phyloP scores from a whole-genome alignment of 2,113 vertebrate species.

The Dromiciops gliroides region DNA sequence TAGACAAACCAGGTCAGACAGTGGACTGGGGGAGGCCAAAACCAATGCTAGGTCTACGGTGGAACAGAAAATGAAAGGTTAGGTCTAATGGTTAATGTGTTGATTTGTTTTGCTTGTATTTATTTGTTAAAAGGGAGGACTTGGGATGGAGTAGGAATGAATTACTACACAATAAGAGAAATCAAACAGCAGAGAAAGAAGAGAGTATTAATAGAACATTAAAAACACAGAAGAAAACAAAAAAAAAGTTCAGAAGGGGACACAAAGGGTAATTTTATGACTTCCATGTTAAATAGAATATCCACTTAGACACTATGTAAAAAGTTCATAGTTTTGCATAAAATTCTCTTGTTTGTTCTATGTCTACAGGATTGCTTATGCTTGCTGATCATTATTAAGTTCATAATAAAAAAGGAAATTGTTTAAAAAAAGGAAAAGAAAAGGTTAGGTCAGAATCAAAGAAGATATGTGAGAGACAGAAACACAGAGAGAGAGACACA shows the following conservation, averaged over 20 bases:
- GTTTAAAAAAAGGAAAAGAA: background rate
- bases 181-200: background rate
- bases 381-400: background rate
- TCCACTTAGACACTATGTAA: background rate
- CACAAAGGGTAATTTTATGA: background rate
- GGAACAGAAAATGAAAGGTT: background rate
- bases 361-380: background rate
- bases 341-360: background rate
- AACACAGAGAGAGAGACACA: background rate
- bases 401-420: background rate
- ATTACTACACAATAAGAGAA: background rate
- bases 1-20: background rate
- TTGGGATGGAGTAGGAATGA: background rate
- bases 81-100: background rate
- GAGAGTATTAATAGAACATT: background rate
- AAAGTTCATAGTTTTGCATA: background rate
- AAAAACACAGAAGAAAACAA: background rate
- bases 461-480: background rate
- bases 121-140: background rate
- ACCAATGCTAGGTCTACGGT: background rate
- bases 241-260: background rate
- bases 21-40: background rate
- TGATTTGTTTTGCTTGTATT: background rate
- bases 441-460: too few species aligned
- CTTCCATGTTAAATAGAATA: background rate